phyloP scores from a whole-genome alignment of 2,888 invertebrate genomes.

The Auanema freiburgensis region DNA sequence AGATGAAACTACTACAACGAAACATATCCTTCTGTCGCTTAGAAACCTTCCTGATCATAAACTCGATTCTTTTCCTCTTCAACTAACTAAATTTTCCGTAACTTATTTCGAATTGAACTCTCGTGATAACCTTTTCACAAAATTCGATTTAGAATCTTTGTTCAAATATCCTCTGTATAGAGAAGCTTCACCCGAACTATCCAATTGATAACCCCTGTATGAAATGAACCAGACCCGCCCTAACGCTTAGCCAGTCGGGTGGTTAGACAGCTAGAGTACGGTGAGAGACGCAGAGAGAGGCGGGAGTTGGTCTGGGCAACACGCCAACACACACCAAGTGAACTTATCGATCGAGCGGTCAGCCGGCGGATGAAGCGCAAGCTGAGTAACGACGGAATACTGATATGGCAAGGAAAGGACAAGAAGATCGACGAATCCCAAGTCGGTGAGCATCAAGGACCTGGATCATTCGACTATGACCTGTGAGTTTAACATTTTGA shows the following conservation, averaged over 20 bases:
- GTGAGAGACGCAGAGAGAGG: slow-evolving; percentile 22
- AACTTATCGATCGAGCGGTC: slow-evolving; percentile 12
- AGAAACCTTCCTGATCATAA: too few species aligned
- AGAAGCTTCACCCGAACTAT: too few species aligned
- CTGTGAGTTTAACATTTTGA: slow-evolving; percentile 29
- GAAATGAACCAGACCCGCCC: slow-evolving; percentile 7
- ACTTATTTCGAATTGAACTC: too few species aligned
- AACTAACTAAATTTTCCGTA: too few species aligned
- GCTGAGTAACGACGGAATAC: slow-evolving; percentile 14
- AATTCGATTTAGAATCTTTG: too few species aligned
- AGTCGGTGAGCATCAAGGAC: slow-evolving; percentile 37
- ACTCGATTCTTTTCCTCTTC: too few species aligned
- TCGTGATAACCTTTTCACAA: too few species aligned
- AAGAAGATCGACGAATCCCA: slow-evolving; percentile 27
- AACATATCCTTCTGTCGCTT: too few species aligned
- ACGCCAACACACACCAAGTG: slow-evolving; percentile 30
- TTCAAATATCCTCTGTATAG: too few species aligned
- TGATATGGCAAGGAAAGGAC: slow-evolving; percentile 42
- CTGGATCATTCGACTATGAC: slow-evolving; percentile 35
- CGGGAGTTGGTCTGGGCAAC: slow-evolving; percentile 26
- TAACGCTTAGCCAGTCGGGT: slow-evolving; percentile 11
- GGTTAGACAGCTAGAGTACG: slow-evolving; percentile 14
- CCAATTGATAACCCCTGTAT: too few species aligned
- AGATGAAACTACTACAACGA: too few species aligned
- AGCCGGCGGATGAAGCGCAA: slow-evolving; percentile 23